Base-by-base conservation (phyloP, 2,888 invertebrate genomes). In the Pterobdella sp. region DNA sequence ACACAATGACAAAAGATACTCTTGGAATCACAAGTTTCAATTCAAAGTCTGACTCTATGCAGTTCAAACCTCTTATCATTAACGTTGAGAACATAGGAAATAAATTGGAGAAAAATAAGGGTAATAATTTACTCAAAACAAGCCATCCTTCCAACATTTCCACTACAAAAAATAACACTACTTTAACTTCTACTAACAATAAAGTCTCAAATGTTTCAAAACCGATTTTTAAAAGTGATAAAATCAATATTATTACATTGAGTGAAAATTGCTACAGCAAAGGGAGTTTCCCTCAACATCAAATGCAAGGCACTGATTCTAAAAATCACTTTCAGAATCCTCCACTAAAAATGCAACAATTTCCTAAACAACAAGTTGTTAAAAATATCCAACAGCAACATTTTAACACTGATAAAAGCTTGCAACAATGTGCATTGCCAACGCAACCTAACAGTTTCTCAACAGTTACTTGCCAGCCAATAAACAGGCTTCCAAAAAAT, bases 331-430 rank as follows among this genome's bases (percentile, higher is more conserved):
- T 31, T 26, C 18, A 35, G 34, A 31, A 34, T 31, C 69, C 49
- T 29, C 69, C 49, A 34, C 69, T 52, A 52, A 69, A 52, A 14
- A 49, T 63, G 14, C 49, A 37, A 34, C 31, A 71, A n/a, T 63
- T 56, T 63, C 35, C 71, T 2, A 42, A 71, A n/a, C 71, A 71
- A 56, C 56, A 71, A 31, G 56, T 35, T 10, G 7, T 31, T 4
- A 29, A 42, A 70, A 1, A 56, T 10, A 26, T 52, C 26, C 34
- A n/a, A 52, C 34, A 63, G n/a, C 63, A 65, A 10, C 60, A 42
- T 26, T 35, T 22, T 60, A 60, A 37, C 71, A 71, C 18, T 63
- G 63, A 7, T 42, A 18, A 42, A 42, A 42, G 7, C 4, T 34
- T 31, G 34, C 67, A 34, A 14, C 67, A 26, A n/a, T 22, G 7